Evolutionary conservation across 1,140 invertebrate genomes (phyloP).

Genomic region (Phocides pigmalion): DNA sequence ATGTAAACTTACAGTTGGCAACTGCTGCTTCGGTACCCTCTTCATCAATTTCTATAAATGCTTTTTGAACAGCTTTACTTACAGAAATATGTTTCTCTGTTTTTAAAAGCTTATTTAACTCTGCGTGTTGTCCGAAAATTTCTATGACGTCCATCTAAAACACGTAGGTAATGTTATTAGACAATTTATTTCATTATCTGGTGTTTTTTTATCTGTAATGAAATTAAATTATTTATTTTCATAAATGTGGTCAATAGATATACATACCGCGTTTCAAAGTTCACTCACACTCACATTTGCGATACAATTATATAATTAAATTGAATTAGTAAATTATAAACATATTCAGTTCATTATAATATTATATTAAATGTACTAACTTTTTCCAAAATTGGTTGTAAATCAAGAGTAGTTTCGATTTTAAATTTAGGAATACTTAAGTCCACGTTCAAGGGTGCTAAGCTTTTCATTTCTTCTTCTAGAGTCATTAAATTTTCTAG

Average conservation of each 20-base stretch:
- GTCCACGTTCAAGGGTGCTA: constrained; percentile 50
- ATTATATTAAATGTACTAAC: constrained; percentile 42
- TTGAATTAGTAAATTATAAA: no score
- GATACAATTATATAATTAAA: no score
- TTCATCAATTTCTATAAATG: constrained; percentile 73
- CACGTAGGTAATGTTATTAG: no score
- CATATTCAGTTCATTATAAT: no score
- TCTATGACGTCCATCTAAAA: constrained; percentile 59
- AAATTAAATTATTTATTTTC: no score
- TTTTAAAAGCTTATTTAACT: constrained; percentile 54
- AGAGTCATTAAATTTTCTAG: constrained; percentile 49
- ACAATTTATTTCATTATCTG: no score
- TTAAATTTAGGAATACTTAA: constrained; percentile 65
- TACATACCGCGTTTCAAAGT: no score
- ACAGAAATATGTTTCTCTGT: constrained; percentile 43
- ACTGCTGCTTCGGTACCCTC: constrained; percentile 70
- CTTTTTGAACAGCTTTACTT: constrained; percentile 64
- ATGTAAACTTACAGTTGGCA: constrained; percentile 56
- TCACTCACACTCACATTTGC: no score
- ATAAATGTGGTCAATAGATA: no score
- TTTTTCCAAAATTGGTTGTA: constrained; percentile 55
- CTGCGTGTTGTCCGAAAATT: constrained; percentile 50
- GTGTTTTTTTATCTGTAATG: no score
- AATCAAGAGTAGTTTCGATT: constrained; percentile 65
- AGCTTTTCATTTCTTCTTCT: constrained; percentile 39